Evolutionary conservation across 2,888 invertebrate species (phyloP), one percentile per base, ranked within the genome.

Genomic region (Microplitis manilae): DNA sequence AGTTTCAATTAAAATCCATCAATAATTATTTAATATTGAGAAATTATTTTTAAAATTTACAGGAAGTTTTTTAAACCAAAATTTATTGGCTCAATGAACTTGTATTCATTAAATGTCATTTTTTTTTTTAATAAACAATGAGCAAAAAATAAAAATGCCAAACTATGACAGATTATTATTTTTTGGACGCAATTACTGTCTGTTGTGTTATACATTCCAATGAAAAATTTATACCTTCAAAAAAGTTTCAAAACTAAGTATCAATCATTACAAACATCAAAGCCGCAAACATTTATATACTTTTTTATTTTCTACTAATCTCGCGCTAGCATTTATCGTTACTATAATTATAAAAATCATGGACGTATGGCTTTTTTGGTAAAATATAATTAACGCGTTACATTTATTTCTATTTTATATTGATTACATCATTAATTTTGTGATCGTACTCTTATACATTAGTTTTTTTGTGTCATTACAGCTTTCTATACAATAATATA

Each of bases 361-460:
- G 86, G 86, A 86, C 86, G 86, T 84, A 85, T 84, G 79, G 79
- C 79, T 79, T 80, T 80, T 41, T 75, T 80, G 68, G 81, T 80
- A 79, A 79, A 85, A 82, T 82, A 83, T 80, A 80, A 84, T 84
- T 82, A 80, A 84, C 84, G 72, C 79, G 79, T 76, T 82, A 82
- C 79, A 84, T 81, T 79, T 82, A 39, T 75, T 79, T 81, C 76
- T 84, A 72, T 77, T 71, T 62, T 75, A 75, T 76, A 50, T 72
- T 68, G 71, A 65, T 70, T 70, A 74, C 30, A 39, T 73, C 73
- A 40, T 62, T 41, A 62, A 30, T 60, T 40, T 61, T 72, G 7
- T 39, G 40, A 39, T 40, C 39, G 6, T 40, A 62, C 15, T 6
- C 15, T 41, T 17, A 30, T 30, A 17, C 15, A 20, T 41, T n/a